These are phyloP conservation scores for Latrodectus geometricus DNA, from an alignment of 1,140 invertebrate species.

Conservation along the genomic window DNA sequence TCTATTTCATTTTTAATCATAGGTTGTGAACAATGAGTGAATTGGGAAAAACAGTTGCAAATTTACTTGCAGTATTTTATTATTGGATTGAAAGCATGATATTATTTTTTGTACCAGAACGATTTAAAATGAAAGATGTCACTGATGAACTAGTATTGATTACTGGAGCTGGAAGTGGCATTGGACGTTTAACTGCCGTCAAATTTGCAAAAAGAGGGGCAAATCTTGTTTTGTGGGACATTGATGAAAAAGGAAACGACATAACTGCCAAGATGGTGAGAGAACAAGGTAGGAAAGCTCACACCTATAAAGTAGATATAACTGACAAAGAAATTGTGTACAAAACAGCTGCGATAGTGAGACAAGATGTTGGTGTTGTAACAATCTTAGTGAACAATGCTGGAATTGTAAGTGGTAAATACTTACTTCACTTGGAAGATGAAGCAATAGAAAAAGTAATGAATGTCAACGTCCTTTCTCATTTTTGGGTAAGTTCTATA, in stretches of 20 bases:
- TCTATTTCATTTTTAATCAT: background rate
- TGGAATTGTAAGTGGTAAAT: constrained; percentile 86
- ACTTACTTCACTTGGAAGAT: constrained; percentile 86
- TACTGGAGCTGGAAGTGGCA: constrained; percentile 65
- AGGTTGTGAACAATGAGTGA: constrained; percentile 24
- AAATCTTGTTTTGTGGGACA: constrained; percentile 89
- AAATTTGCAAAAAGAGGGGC: constrained; percentile 83
- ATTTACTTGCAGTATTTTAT: constrained; percentile 54
- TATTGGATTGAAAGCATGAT: constrained; percentile 67
- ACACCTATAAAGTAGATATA: constrained; percentile 79
- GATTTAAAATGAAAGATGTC: constrained; percentile 67
- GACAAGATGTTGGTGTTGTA: constrained; percentile 85
- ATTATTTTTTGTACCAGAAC: constrained; percentile 70
- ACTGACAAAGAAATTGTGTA: constrained; percentile 84
- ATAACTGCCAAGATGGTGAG: constrained; percentile 79
- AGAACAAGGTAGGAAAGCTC: constrained; percentile 77
- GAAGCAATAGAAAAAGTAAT: constrained; percentile 74
- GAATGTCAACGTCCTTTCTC: constrained; percentile 75
- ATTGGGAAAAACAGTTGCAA: constrained; percentile 3
- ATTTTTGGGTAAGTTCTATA: constrained; percentile 75
- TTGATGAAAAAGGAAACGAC: constrained; percentile 84
- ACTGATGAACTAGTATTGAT: constrained; percentile 62
- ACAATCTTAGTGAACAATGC: constrained; percentile 95
- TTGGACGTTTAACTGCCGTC: constrained; percentile 62
- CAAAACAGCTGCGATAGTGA: constrained; percentile 80